Conservation (phyloP, 2,888 invertebrate species). For the Drosophila anomelani region DNA sequence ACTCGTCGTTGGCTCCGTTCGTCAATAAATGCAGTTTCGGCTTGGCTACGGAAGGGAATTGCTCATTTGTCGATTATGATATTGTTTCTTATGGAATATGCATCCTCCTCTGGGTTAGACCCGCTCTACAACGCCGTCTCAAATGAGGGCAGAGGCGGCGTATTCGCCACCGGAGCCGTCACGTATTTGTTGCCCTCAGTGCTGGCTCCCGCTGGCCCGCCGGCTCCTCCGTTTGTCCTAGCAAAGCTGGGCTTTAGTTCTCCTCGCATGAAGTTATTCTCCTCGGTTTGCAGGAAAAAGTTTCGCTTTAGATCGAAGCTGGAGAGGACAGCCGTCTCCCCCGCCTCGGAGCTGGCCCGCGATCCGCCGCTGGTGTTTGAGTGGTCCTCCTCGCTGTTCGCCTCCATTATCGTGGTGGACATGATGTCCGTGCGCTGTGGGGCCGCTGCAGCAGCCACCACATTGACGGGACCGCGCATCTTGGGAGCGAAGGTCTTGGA, state of each 20-base stretch:
- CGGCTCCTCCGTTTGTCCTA: conserved; percentile 23
- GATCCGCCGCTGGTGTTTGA: conserved; percentile 88
- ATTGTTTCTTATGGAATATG: conserved; percentile 71
- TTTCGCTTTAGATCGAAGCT: conserved; percentile 83
- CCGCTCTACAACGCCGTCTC: conserved; percentile 80
- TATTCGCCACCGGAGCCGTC: conserved; percentile 44
- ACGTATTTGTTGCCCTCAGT: conserved; percentile 55
- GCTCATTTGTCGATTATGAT: conserved; percentile 53
- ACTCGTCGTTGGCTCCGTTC: conserved; percentile 54
- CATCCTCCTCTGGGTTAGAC: conserved; percentile 64
- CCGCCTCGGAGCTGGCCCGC: conserved; percentile 85
- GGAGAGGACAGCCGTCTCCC: conserved; percentile 54
- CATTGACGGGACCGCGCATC: conserved; percentile 86
- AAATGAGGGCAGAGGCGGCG: conserved; percentile 72
- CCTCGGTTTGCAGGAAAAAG: conserved; percentile 84
- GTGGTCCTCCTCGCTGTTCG: conserved; percentile 89
- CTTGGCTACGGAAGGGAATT: conserved; percentile 58
- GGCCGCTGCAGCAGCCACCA: conserved; percentile 60
- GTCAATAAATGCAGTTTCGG: conserved; percentile 68
- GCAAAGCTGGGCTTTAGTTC: conserved; percentile 79
- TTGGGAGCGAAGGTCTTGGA: conserved; percentile 86
- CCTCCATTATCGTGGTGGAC: conserved; percentile 94
- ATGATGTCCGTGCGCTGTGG: conserved; percentile 90
- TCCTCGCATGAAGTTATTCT: conserved; percentile 85
- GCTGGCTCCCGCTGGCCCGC: conserved; percentile 1